Evolutionary conservation across 2,797 vertebrate species (phyloP).

Genomic region (Eulemur albifrons): DNA sequence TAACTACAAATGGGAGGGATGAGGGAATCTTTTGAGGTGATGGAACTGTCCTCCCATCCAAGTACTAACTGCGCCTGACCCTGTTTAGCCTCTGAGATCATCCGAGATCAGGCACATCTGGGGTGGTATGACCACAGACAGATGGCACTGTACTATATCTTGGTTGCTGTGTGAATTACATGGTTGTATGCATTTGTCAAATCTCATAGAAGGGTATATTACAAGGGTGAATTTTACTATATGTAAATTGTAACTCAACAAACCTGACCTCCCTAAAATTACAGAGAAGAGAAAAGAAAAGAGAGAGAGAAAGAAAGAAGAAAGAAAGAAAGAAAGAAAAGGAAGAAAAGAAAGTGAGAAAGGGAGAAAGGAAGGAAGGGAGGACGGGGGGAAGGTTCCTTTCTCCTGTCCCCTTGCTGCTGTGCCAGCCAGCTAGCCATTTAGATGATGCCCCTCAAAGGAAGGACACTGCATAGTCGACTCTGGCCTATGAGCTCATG

Average conservation of each 20-base stretch:
- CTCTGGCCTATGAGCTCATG: constrained; percentile 67
- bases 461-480: constrained; percentile 66
- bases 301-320: not conserved
- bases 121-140: too few species aligned
- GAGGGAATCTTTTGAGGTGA: not conserved
- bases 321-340: not conserved
- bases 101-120: too few species aligned
- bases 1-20: not conserved
- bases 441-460: constrained; percentile 55
- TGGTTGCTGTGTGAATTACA: not conserved
- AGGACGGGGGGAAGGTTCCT: not conserved
- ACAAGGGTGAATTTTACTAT: not conserved
- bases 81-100: too few species aligned
- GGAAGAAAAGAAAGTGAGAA: not conserved
- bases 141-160: not conserved
- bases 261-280: not conserved
- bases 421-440: not conserved
- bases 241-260: not conserved
- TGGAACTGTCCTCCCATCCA: not conserved
- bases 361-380: not conserved
- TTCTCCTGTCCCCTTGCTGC: not conserved
- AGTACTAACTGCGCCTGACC: too few species aligned
- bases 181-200: not conserved
- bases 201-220: not conserved
- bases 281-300: not conserved